Evolutionary conservation across 2,888 invertebrate species (phyloP).

Genomic region (Acronicta leporina): DNA sequence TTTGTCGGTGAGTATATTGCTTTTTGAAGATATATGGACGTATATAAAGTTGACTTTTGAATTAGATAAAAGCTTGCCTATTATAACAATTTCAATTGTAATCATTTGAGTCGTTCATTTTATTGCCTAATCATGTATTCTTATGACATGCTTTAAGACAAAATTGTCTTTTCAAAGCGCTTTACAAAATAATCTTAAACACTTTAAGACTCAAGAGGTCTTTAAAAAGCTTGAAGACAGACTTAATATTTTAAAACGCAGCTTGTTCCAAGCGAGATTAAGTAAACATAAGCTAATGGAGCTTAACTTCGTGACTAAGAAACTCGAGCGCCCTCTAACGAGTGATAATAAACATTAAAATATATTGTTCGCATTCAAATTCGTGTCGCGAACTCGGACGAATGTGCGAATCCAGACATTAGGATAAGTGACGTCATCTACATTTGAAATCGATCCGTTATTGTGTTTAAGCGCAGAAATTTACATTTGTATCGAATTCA

Average conservation of each 20-base stretch:
- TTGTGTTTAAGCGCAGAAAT: slow-evolving; percentile 21
- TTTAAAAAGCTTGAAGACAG: slow-evolving; percentile 38
- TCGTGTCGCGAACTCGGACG: slow-evolving; percentile 28
- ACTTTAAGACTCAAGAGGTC: slow-evolving; percentile 24
- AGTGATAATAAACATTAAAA: slow-evolving; percentile 38
- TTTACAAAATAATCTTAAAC: slow-evolving; percentile 28
- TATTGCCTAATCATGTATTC: neutral
- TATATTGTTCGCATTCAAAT: slow-evolving; percentile 48
- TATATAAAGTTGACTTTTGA: neutral
- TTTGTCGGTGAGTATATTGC: neutral
- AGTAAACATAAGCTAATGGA: slow-evolving; percentile 42
- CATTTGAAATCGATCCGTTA: slow-evolving; percentile 44
- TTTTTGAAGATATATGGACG: neutral
- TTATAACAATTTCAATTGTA: neutral
- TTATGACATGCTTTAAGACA: neutral
- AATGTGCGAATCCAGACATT: slow-evolving; percentile 31
- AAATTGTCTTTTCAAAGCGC: slow-evolving; percentile 14
- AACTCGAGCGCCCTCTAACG: slow-evolving; percentile 23
- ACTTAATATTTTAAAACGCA: slow-evolving; percentile 37
- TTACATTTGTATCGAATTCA: slow-evolving; percentile 36
- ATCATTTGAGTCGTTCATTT: neutral
- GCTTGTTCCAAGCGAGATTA: slow-evolving; percentile 43
- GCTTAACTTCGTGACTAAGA: slow-evolving; percentile 21
- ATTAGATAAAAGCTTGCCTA: neutral
- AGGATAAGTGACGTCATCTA: slow-evolving; percentile 37